Conservation (phyloP, 2,113 vertebrate species). For the Neofelis nebulosa region DNA sequence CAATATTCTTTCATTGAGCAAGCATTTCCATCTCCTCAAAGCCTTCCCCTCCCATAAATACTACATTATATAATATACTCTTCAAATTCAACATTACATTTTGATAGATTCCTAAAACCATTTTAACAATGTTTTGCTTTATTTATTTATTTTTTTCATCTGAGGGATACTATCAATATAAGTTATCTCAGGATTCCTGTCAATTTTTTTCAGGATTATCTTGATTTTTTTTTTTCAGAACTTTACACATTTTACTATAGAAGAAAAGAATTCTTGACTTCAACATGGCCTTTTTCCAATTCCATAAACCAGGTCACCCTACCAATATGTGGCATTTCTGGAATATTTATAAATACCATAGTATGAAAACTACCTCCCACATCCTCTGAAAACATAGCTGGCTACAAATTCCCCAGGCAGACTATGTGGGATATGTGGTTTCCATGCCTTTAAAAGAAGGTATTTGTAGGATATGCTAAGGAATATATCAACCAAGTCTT, state of each 20-base stretch:
- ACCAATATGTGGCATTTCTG: constrained; percentile 32
- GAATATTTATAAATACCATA: constrained; percentile 56
- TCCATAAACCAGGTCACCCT: not conserved
- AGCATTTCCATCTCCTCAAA: not conserved
- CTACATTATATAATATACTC: not conserved
- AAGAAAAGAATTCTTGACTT: not conserved
- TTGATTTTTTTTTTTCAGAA: constrained; percentile 19
- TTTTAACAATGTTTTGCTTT: not conserved
- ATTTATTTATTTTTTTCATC: not conserved
- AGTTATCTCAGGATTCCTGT: not conserved
- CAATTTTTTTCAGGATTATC: not conserved
- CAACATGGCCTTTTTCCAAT: not conserved
- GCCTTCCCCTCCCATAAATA: not conserved
- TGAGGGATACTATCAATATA: not conserved
- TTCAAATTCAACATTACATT: constrained; percentile 16
- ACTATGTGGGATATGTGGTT: constrained; percentile 55
- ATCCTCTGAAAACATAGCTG: constrained; percentile 46
- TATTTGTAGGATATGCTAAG: constrained; percentile 11
- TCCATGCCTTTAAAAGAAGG: not conserved
- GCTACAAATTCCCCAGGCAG: constrained; percentile 9
- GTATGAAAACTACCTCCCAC: constrained; percentile 36
- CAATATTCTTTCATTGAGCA: not conserved
- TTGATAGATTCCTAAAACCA: not conserved
- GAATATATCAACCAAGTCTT: not conserved
- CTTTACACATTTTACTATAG: not conserved